Evolutionary conservation across 1,140 invertebrate species (phyloP), one percentile per base, ranked within the genome.

Genomic region (Apis laboriosa): DNA sequence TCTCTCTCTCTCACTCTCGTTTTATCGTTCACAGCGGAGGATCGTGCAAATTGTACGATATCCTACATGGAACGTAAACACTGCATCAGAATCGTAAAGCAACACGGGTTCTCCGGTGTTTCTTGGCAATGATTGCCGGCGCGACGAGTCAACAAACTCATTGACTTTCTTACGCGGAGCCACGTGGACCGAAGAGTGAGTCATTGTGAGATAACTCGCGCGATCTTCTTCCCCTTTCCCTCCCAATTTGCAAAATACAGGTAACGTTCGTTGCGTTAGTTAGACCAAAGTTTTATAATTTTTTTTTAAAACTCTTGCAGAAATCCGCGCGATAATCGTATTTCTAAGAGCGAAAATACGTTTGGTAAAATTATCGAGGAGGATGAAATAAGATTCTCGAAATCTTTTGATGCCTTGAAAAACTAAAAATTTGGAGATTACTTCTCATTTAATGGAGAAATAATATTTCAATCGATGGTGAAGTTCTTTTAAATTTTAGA

Each of bases 71-170:
- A 64, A 60, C 9, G 68, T 43, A 66, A 77, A 85, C 34, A 63
- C 76, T 55, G 66, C 76, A 5, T 81, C 72, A 73, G 77, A 73
- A 70, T 85, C 53, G 61, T 80, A 76, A 72, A 66, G 66, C 58
- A 77, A 43, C 28, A 61, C 73, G 66, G 64, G 28, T 43, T 43
- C 51, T 76, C 73, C 72, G 77, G 53, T 67, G 19, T 76, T 82
- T 84, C 68, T 83, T 83, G 85, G 85, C 85, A 86, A 76, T 75
- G 68, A 85, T 86, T 77, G 84, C 76, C 77, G 77, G 56, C 68
- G 24, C 71, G 75, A 66, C 74, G 78, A 88, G 87, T 87, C 88
- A 89, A 90, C 87, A 89, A 88, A 90, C 85, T 88, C 85, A 87
- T 88, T 85, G 75, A 90, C 83, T 90, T 82, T 80, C 84, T 75